phyloP scores from a whole-genome alignment of 1,140 invertebrate species.

The Gryon sp. region DNA sequence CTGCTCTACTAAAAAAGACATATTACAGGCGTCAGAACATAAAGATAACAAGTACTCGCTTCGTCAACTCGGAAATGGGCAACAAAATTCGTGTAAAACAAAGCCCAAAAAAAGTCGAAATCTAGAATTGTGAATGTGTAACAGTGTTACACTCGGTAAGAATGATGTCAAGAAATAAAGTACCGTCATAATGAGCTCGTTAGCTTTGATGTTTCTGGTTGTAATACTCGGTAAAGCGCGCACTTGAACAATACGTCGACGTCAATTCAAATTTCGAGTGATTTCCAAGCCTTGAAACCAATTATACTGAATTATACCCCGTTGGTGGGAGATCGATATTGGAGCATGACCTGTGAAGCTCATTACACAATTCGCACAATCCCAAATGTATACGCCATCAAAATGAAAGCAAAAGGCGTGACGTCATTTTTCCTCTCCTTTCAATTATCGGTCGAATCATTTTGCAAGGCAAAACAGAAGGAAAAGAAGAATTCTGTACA shows the following conservation, averaged over 20 bases:
- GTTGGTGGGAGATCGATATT: slow-evolving; percentile 41
- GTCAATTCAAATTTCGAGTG: slow-evolving; percentile 57
- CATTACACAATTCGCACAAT: slow-evolving; percentile 24
- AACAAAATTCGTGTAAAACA: no score
- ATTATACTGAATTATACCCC: no score
- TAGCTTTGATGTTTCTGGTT: slow-evolving; percentile 43
- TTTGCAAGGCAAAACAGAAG: no score
- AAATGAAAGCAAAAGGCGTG: not conserved
- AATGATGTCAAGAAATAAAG: slow-evolving; percentile 45
- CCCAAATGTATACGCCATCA: slow-evolving; percentile 9
- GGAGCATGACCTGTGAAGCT: slow-evolving; percentile 38
- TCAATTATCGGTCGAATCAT: no score
- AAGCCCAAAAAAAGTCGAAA: slow-evolving; percentile 29
- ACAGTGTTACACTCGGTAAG: slow-evolving; percentile 10
- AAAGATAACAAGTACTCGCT: no score
- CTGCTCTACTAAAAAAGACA: no score
- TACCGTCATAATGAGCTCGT: slow-evolving; percentile 51
- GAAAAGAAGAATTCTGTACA: no score
- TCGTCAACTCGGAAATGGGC: no score
- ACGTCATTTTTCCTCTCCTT: no score
- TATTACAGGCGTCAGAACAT: no score
- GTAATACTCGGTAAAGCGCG: slow-evolving; percentile 33
- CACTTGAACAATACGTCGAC: slow-evolving; percentile 53
- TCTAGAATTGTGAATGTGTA: no score
- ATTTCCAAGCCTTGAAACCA: slow-evolving; percentile 50